These are phyloP conservation scores for Ptilodon capucinus DNA, from an alignment of 2,888 invertebrate genomes.

Conservation along the genomic window DNA sequence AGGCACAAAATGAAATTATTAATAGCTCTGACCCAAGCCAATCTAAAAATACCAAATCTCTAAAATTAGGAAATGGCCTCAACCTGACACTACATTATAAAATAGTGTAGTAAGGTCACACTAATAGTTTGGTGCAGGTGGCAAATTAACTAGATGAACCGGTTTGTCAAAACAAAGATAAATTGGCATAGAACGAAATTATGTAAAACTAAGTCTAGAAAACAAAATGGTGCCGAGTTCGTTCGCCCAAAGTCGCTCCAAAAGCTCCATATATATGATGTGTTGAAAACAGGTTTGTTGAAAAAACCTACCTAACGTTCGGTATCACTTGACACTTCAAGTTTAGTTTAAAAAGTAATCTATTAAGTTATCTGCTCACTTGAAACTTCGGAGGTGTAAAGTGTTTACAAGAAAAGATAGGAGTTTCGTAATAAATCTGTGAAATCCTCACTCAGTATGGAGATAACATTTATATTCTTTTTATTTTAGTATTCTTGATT, in stretches of 20 bases:
- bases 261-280: slow-evolving; percentile 21
- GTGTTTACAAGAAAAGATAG: slow-evolving; percentile 42
- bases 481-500: slow-evolving; percentile 13
- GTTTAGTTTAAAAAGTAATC: slow-evolving; percentile 36
- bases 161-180: slow-evolving; percentile 7
- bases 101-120: slow-evolving; percentile 7
- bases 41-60: neutral
- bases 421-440: slow-evolving; percentile 29
- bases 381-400: slow-evolving; percentile 44
- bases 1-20: too few species aligned
- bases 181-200: neutral
- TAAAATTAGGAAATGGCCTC: neutral
- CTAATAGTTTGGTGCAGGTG: slow-evolving; percentile 9
- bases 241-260: slow-evolving; percentile 13
- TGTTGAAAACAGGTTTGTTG: slow-evolving; percentile 23
- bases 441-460: slow-evolving; percentile 14
- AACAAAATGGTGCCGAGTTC: neutral
- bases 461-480: slow-evolving; percentile 22
- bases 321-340: slow-evolving; percentile 40
- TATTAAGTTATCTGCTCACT: slow-evolving; percentile 47
- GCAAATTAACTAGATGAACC: slow-evolving; percentile 11
- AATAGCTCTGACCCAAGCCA: neutral
- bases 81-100: slow-evolving; percentile 5
- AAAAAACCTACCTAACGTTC: slow-evolving; percentile 19
- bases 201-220: neutral